Evolutionary conservation across 1,140 invertebrate genomes (phyloP).

Genomic region (Phymastichus coffea): DNA sequence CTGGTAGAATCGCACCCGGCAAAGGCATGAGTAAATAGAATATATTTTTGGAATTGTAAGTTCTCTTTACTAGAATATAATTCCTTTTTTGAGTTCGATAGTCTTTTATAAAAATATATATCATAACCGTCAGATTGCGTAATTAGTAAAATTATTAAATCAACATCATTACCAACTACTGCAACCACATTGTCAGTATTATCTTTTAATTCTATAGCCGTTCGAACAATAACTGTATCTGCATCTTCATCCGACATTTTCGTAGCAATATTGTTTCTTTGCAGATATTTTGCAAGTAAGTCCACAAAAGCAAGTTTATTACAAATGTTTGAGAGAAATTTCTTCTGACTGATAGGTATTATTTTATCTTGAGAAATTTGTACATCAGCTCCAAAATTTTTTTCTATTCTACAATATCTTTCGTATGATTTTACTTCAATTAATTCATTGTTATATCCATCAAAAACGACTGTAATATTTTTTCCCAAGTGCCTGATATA

Average conservation of each 20-base stretch:
- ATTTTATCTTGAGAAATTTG: constrained; percentile 12
- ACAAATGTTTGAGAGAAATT: constrained; percentile 16
- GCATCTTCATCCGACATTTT: constrained; percentile 14
- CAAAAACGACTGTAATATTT: constrained; percentile 20
- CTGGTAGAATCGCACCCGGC: constrained; percentile 24
- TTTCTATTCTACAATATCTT: constrained; percentile 13
- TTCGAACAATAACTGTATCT: constrained; percentile 13
- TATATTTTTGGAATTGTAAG: constrained; percentile 12
- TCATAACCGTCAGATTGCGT: background rate
- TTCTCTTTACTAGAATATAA: constrained; percentile 7
- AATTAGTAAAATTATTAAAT: constrained; percentile 24
- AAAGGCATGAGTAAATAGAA: constrained; percentile 29
- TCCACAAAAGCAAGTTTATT: constrained; percentile 24
- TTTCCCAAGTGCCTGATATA: constrained; percentile 16
- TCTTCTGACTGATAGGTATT: constrained; percentile 1
- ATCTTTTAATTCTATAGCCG: constrained; percentile 7
- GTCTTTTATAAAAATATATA: constrained; percentile 17
- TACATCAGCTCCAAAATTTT: constrained; percentile 11
- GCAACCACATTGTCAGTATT: background rate
- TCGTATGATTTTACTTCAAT: constrained; percentile 28
- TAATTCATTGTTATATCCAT: constrained; percentile 19
- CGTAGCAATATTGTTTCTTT: background rate
- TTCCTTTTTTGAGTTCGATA: background rate
- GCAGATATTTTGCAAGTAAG: constrained; percentile 1
- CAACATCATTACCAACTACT: constrained; percentile 26